Evolutionary conservation across 64 coral and sea anemone genomes (phyloP).

Genomic region (Actinia equina): DNA sequence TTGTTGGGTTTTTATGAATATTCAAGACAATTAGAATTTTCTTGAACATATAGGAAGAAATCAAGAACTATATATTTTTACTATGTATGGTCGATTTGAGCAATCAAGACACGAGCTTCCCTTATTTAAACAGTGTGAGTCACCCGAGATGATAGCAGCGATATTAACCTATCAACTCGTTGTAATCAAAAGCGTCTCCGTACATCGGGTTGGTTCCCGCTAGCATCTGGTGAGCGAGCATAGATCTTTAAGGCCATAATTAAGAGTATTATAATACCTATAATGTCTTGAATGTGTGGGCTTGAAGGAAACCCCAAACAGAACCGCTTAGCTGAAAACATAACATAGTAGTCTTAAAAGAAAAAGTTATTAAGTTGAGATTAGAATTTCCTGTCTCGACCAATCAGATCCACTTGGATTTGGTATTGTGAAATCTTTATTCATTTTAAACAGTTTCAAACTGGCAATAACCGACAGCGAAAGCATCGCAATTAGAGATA

Average conservation of each 20-base stretch:
- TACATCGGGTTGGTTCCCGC: neutral
- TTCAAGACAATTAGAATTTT: neutral
- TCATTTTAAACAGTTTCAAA: neutral
- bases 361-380: neutral
- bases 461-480: neutral
- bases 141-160: neutral
- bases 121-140: neutral
- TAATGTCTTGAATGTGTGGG: neutral
- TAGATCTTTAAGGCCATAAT: neutral
- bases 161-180: neutral
- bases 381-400: neutral
- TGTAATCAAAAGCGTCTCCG: neutral
- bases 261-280: slow-evolving; percentile 7
- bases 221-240: neutral
- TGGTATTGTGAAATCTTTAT: neutral
- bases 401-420: neutral
- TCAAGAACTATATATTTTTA: neutral
- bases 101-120: no score
- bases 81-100: neutral
- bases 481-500: neutral
- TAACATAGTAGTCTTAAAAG: neutral
- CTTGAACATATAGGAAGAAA: neutral
- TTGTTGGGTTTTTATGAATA: neutral
- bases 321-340: neutral
- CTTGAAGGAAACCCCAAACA: neutral